Base-by-base conservation (phyloP, 2,797 vertebrate species). In the Cyprinella venusta region DNA sequence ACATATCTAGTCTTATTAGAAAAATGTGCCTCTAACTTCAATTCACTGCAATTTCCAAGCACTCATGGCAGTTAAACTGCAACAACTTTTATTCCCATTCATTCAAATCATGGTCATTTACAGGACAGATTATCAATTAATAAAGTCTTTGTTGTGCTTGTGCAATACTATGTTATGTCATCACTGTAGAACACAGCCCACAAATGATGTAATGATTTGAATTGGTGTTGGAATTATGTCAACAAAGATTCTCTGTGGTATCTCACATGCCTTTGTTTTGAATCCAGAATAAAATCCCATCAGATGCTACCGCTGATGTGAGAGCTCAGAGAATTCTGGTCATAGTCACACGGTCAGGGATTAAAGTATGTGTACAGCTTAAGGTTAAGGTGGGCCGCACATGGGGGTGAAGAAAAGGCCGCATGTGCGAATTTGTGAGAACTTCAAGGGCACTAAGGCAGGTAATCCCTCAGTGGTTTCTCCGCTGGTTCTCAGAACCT, bases 401-500 rank as follows among this genome's bases (percentile, higher is more conserved):
- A 52, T 67, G 16, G 18, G 64, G 16, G 81, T 30, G 72, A 68
- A 82, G 18, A 76, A 76, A 76, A 30, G 38, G 48, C 48, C 1
- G 9, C 50, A 59, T 68, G 59, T 76, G 81, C 30, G 63, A 76
- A 75, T 76, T 76, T 76, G 63, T 76, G 48, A 82, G 63, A 76
- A 76, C 52, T 76, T 50, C 36, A 82, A 76, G 81, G 50, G 81
- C 72, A 68, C 72, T 42, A 82, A 82, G 72, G 81, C 38, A 26
- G 50, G 50, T 77, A 83, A 83, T 77, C 38, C 75, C 19, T 68
- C 30, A 50, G 65, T 78, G 75, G 74, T 69, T 76, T 76, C 40
- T 72, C 18, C 5, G 18, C 45, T 75, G 61, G 8, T 54, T 82
- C 45, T 68, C 16, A 70, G 21, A 70, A 69, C 65, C 75, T 38